Conservation (phyloP, 2,797 vertebrate species). For the Sphenodon punctatus region DNA sequence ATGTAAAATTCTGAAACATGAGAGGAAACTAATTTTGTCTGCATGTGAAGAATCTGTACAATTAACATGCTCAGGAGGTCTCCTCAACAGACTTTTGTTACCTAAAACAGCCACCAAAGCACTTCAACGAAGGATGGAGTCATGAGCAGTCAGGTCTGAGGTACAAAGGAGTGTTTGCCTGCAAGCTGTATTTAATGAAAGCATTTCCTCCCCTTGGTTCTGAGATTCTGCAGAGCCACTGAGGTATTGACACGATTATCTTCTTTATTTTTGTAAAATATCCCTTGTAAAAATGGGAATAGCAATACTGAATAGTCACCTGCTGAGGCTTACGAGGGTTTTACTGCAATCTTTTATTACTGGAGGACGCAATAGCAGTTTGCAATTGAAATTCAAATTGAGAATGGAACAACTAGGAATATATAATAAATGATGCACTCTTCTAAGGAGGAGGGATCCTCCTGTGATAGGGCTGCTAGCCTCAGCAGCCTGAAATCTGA, state of each 20-base stretch:
- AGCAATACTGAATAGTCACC: slow-evolving; percentile 1
- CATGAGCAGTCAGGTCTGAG: slow-evolving; percentile 16
- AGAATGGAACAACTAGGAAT: background rate
- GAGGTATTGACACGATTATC: slow-evolving; percentile 50
- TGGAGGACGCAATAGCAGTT: background rate
- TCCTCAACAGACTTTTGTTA: slow-evolving; percentile 59
- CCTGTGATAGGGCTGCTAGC: background rate
- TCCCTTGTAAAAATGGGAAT: slow-evolving; percentile 42
- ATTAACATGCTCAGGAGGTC: slow-evolving; percentile 54
- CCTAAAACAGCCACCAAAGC: slow-evolving; percentile 56
- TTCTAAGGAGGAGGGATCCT: background rate
- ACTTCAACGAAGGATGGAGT: slow-evolving; percentile 38
- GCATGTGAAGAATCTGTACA: slow-evolving; percentile 39
- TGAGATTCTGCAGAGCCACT: slow-evolving; percentile 31
- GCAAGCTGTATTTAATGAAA: slow-evolving; percentile 48
- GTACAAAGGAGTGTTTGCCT: slow-evolving; percentile 50
- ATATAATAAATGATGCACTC: background rate
- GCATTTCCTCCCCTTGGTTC: slow-evolving; percentile 47
- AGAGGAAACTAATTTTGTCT: slow-evolving; percentile 40
- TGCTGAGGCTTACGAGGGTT: slow-evolving; percentile 11
- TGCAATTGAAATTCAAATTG: slow-evolving; percentile 14
- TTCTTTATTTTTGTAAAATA: slow-evolving; percentile 62
- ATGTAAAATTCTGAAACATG: slow-evolving; percentile 36
- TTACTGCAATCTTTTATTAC: slow-evolving; percentile 9
- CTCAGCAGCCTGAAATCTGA: no score